Conservation (phyloP, 2,113 vertebrate species). For the Leuciscus idus region DNA sequence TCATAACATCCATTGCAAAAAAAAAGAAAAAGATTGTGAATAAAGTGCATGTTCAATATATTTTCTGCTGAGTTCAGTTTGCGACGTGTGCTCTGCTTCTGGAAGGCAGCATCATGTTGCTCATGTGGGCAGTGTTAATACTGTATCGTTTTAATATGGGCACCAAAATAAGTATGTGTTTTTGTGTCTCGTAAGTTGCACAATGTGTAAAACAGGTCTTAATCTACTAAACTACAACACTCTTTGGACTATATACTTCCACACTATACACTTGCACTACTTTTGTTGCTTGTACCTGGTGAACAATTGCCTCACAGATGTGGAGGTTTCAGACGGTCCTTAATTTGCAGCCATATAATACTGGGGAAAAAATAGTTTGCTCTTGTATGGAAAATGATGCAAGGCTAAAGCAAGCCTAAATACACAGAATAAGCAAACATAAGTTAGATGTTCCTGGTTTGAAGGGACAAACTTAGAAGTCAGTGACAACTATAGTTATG, state of each 20-base stretch:
- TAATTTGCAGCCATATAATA: not conserved
- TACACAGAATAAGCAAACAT: not conserved
- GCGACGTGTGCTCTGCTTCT: not conserved
- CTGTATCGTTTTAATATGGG: not conserved
- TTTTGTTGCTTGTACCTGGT: not conserved
- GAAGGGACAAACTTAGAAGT: not conserved
- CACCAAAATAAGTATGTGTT: not conserved
- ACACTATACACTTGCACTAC: not conserved
- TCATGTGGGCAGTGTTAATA: not conserved
- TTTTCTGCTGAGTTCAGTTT: not conserved
- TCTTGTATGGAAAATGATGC: constrained; percentile 27
- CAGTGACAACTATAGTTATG: not conserved
- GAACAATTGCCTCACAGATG: not conserved
- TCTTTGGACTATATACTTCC: not conserved
- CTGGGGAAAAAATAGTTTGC: not conserved
- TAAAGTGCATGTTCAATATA: not conserved
- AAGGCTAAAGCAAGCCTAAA: constrained; percentile 37
- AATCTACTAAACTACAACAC: not conserved
- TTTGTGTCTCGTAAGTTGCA: no score
- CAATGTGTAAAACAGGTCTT: not conserved
- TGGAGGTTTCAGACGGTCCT: not conserved
- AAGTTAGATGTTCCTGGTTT: not conserved
- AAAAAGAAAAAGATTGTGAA: not conserved
- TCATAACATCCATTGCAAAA: not conserved
- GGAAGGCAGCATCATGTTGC: not conserved